A percentile compares a stretch with the other conserved stretches of the same genome.
Conservation (phyloP, 2,797 vertebrate species). For the Eulemur mongoz region DNA sequence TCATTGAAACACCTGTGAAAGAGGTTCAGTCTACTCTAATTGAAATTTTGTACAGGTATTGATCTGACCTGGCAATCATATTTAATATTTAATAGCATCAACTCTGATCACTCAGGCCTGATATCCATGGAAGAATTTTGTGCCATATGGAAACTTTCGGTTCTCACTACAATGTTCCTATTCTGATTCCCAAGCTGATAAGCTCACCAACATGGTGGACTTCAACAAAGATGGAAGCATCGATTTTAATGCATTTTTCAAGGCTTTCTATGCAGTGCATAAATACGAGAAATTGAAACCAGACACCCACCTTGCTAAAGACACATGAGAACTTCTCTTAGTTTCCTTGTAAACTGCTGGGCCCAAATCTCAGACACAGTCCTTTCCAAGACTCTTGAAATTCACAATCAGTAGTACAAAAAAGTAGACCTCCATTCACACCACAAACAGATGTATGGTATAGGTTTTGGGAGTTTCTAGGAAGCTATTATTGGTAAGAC, state of each 20-base stretch:
- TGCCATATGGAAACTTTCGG: slow-evolving; percentile 94
- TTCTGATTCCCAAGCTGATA: slow-evolving; percentile 89
- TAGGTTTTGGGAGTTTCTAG: slow-evolving; percentile 17
- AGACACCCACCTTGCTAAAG: accelerated
- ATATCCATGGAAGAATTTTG: slow-evolving; percentile 96
- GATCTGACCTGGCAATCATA: slow-evolving; percentile 94
- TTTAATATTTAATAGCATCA: slow-evolving; percentile 98
- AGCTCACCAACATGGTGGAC: slow-evolving; percentile 93
- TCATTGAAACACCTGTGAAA: slow-evolving; percentile 87
- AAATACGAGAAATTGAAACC: slow-evolving; percentile 75
- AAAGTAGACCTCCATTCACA: background rate
- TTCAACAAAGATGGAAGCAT: slow-evolving; percentile 97
- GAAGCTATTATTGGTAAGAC: slow-evolving; percentile 1
- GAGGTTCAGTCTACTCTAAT: slow-evolving; percentile 92
- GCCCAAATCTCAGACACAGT: background rate
- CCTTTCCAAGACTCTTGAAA: slow-evolving; percentile 12
- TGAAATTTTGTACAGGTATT: slow-evolving; percentile 94
- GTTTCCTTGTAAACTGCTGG: background rate
- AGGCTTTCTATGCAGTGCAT: slow-evolving; percentile 95
- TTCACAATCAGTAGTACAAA: slow-evolving; percentile 27
- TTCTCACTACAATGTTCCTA: slow-evolving; percentile 89
- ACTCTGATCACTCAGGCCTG: slow-evolving; percentile 97
- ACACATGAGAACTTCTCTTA: background rate
- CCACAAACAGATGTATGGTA: background rate
- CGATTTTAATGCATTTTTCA: slow-evolving; percentile 97